Base-by-base conservation (phyloP, 1,140 invertebrate genomes). In the Hycleus phaleratus region DNA sequence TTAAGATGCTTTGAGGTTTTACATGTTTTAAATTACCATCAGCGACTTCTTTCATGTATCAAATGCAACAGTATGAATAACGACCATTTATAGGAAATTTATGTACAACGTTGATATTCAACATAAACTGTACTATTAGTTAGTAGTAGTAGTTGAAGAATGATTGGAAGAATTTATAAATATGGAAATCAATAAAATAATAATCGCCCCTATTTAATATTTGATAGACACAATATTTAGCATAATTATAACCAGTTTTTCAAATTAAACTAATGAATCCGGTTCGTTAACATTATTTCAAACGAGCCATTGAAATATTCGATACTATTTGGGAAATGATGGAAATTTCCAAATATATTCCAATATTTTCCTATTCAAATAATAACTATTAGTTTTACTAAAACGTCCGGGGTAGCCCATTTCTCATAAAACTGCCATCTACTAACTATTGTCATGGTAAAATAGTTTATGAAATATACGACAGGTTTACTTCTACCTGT, bases 171-270 rank as follows among this genome's bases (percentile, higher is more conserved):
- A 18, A 18, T 18, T 18, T 18, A 18, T 18, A 18, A 18, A 18
- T 18, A 18, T 18, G 18, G 18, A 18, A 18, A 18, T 18, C 18
- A 18, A 18, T 18, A 18, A 18, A 18, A 18, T 18, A 18, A 18
- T 18, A 18, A 1, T 18, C 18, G 18, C 18, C 18, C 18, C 18
- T 18, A 18, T 18, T 18, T 18, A 18, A 18, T 2, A 18, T 18
- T 18, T 18, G 18, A 18, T 26, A 52, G 43, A 53, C 43, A 46
- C 38, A 6, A 53, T 42, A 53, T 53, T 47, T 38, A 53, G 32
- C 52, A 53, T 64, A 64, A 64, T 64, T 64, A 61, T 61, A 56
- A 50, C 59, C 47, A 56, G 51, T 58, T 58, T 55, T 54, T 7
- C 32, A 5, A 18, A 18, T 32, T 32, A 32, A 32, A 3, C 56